phyloP scores from a whole-genome alignment of 2,797 vertebrate species.

The Melanotaenia maccullochi region DNA sequence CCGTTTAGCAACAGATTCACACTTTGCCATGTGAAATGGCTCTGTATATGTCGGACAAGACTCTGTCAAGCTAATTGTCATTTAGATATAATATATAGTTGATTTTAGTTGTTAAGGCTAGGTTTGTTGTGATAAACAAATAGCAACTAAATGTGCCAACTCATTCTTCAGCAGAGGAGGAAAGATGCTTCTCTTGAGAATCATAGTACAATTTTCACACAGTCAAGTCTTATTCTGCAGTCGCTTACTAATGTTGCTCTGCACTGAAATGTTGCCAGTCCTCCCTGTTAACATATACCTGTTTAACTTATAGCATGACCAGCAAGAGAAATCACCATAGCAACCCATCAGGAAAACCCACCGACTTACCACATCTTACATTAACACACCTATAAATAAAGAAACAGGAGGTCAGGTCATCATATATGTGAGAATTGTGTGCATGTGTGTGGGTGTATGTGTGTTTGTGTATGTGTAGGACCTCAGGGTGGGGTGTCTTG shows the following conservation, averaged over 20 bases:
- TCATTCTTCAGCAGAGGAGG: constrained; percentile 3
- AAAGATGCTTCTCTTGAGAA: background rate
- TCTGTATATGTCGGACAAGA: background rate
- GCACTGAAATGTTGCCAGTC: constrained; percentile 17
- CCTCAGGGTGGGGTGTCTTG: constrained; percentile 60
- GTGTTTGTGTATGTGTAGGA: constrained; percentile 28
- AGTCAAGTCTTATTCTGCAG: constrained; percentile 37
- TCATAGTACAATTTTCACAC: constrained; percentile 36
- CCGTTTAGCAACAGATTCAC: background rate
- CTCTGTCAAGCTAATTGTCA: background rate
- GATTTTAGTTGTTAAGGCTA: constrained; percentile 13
- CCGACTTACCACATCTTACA: constrained; percentile 27
- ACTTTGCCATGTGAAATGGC: background rate
- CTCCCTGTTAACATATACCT: constrained; percentile 67
- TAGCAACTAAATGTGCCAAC: constrained; percentile 23
- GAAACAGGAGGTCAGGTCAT: constrained; percentile 50
- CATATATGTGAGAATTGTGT: constrained; percentile 51
- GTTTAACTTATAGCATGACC: constrained; percentile 61
- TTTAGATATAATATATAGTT: background rate
- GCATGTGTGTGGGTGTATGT: constrained; percentile 31
- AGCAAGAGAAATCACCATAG: constrained; percentile 65
- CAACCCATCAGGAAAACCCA: constrained; percentile 52
- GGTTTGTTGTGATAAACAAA: constrained; percentile 28
- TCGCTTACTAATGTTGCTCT: constrained; percentile 11
- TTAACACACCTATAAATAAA: constrained; percentile 29